phyloP scores from a whole-genome alignment of 2,888 invertebrate species.

The Nomada hirtipes region DNA sequence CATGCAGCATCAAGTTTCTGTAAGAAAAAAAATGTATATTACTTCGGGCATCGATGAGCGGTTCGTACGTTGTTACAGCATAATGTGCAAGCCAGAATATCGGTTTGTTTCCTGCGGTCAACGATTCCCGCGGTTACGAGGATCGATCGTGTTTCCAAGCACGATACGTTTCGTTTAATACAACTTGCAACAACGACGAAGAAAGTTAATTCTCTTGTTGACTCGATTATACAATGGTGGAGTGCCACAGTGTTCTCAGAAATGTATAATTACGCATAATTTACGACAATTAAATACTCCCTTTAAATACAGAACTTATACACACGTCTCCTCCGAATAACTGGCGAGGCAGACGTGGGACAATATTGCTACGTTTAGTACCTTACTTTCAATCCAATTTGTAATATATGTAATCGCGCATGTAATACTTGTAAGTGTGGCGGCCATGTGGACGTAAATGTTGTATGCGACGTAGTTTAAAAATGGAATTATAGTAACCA shows the following conservation, averaged over 20 bases:
- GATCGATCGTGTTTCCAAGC: slow-evolving; percentile 38
- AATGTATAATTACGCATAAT: background rate
- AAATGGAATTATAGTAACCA: too few species aligned
- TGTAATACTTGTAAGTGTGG: too few species aligned
- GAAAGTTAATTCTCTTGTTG: slow-evolving; percentile 27
- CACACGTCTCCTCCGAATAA: too few species aligned
- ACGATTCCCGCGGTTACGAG: slow-evolving; percentile 7
- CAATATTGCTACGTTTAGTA: too few species aligned
- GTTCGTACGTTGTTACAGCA: background rate
- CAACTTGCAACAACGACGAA: slow-evolving; percentile 10
- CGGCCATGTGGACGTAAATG: too few species aligned
- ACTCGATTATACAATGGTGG: slow-evolving; percentile 1
- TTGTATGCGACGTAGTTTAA: too few species aligned
- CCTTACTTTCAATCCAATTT: too few species aligned
- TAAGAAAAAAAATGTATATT: background rate
- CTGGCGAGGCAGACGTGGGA: too few species aligned
- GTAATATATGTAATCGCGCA: too few species aligned
- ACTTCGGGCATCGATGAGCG: background rate
- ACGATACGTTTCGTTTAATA: slow-evolving; percentile 22
- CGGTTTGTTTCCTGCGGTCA: slow-evolving; percentile 8
- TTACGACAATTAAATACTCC: background rate
- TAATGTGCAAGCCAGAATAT: background rate
- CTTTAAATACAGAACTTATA: too few species aligned
- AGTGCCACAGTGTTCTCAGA: background rate
- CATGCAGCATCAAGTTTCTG: too few species aligned